Evolutionary conservation across 30 jellyfish, hydroid and myxozoan species (phyloP).

Genomic region (Turritopsis rubra): DNA sequence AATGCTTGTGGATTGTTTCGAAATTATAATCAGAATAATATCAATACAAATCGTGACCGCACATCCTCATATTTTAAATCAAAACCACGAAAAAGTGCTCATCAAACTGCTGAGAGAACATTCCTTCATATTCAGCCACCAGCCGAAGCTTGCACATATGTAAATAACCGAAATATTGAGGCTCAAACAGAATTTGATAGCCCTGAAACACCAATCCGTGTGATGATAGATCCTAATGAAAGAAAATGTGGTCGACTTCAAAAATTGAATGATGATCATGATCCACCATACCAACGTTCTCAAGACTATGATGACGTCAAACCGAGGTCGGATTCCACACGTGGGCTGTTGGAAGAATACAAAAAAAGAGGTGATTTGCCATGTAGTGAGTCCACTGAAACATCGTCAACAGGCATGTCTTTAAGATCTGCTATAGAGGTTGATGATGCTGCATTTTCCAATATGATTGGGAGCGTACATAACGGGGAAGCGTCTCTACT

Average conservation of each 20-base stretch:
- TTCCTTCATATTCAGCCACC: conserved; percentile 18
- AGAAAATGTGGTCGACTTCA: conserved; percentile 5
- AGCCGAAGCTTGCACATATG: conserved; percentile 1
- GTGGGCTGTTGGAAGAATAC: conserved; percentile 19
- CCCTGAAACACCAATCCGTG: conserved; percentile 28
- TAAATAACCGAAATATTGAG: conserved; percentile 7
- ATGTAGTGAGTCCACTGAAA: not conserved
- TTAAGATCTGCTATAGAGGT: not conserved
- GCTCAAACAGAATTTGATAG: conserved; percentile 18
- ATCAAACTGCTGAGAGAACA: not conserved
- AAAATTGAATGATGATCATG: conserved; percentile 1
- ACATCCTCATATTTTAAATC: not conserved
- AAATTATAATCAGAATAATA: not conserved
- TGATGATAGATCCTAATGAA: conserved; percentile 17
- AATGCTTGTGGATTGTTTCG: conserved; percentile 32
- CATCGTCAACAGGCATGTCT: conserved; percentile 13
- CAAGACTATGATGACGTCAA: not conserved
- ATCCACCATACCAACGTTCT: not conserved
- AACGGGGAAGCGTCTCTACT: not conserved
- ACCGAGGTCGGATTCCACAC: conserved; percentile 16
- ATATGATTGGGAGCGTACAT: not conserved
- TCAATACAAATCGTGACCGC: not conserved
- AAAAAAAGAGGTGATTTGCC: not conserved
- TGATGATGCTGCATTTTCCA: conserved; percentile 19
- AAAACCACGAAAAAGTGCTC: not conserved